Conservation (phyloP, 53 echinoderm and acorn worm species). For the Mesocentrotus franciscanus region DNA sequence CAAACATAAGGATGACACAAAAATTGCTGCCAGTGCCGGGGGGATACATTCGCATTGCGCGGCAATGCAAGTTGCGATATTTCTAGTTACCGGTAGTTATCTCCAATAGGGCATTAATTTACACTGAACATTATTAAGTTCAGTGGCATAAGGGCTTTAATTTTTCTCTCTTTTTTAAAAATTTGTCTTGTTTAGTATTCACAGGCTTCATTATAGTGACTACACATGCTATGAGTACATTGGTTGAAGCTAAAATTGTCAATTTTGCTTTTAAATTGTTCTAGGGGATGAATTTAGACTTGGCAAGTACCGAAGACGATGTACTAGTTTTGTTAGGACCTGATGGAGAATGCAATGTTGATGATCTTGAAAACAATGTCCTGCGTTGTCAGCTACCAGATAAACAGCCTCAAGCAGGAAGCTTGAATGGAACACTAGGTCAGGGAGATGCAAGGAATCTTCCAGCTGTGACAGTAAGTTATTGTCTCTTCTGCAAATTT, state of each 20-base stretch:
- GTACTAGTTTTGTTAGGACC: slow-evolving; percentile 36
- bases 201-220: background rate
- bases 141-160: too few relatives aligned
- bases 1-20: too few relatives aligned
- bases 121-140: too few relatives aligned
- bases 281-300: slow-evolving; percentile 33
- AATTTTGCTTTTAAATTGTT: background rate
- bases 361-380: background rate
- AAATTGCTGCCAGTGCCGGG: too few relatives aligned
- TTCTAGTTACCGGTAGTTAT: too few relatives aligned
- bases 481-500: background rate
- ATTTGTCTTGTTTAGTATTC: background rate
- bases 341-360: slow-evolving; percentile 49
- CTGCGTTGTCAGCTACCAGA: slow-evolving; percentile 64
- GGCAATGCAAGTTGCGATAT: too few relatives aligned
- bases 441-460: background rate
- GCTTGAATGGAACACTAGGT: slow-evolving; percentile 41
- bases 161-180: too few relatives aligned
- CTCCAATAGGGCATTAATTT: too few relatives aligned
- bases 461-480: slow-evolving; percentile 36
- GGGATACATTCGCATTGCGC: too few relatives aligned
- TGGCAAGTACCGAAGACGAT: slow-evolving; percentile 34
- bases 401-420: slow-evolving; percentile 5
- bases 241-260: background rate
- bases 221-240: background rate